Conservation (phyloP, 2,113 vertebrate species). For the Egretta garzetta region DNA sequence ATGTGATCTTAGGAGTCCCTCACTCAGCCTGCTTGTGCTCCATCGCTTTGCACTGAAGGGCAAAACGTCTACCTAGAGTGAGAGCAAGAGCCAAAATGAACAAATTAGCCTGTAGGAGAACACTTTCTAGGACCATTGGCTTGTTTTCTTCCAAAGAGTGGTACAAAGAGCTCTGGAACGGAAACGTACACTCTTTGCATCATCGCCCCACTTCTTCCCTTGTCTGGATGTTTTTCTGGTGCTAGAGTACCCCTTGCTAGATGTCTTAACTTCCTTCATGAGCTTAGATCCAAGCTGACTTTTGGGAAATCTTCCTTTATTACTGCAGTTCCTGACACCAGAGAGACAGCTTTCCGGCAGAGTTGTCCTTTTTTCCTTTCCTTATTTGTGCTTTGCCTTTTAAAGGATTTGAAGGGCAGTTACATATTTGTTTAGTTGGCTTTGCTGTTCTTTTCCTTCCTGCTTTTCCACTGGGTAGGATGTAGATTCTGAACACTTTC, state of each 20-base stretch:
- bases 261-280: background rate
- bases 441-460: background rate
- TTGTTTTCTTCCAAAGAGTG: background rate
- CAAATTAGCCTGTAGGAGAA: background rate
- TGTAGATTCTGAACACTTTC: background rate
- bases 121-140: background rate
- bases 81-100: background rate
- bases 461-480: background rate
- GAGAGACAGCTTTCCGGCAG: background rate
- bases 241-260: background rate
- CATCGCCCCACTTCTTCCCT: background rate
- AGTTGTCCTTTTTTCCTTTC: background rate
- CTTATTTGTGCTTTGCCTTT: background rate
- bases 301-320: background rate
- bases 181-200: background rate
- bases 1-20: background rate
- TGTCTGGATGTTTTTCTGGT: background rate
- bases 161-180: background rate
- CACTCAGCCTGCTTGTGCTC: background rate
- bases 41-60: background rate
- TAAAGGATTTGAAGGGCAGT: background rate
- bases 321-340: background rate
- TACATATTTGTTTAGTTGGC: background rate
- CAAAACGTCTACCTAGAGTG: background rate
- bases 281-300: background rate